Conservation (phyloP, 2,888 invertebrate genomes). For the Andrena hattorfiana region DNA sequence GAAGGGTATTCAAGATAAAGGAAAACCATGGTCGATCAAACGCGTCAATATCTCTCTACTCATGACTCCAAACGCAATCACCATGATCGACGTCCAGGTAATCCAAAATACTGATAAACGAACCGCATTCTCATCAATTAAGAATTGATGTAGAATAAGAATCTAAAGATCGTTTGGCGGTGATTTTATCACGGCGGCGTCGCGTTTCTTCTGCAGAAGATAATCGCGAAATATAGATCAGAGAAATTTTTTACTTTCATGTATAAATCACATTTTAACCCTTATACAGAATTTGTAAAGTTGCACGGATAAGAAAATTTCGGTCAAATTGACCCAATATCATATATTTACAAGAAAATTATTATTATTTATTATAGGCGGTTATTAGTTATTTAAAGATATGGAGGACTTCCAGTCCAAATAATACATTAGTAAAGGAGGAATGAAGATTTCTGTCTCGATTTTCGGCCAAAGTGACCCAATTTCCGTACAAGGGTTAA, state of each 20-base stretch:
- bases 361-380: too few species aligned
- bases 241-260: too few species aligned
- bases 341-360: too few species aligned
- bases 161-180: too few species aligned
- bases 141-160: background rate
- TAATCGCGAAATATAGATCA: background rate
- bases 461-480: background rate
- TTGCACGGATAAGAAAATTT: too few species aligned
- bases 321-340: too few species aligned
- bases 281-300: too few species aligned
- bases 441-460: too few species aligned
- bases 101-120: constrained; percentile 24
- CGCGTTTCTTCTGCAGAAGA: background rate
- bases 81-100: background rate
- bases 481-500: background rate
- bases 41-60: background rate
- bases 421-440: too few species aligned
- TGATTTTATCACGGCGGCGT: background rate
- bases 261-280: too few species aligned
- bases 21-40: background rate
- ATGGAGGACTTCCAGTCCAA: too few species aligned
- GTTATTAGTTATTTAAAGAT: too few species aligned
- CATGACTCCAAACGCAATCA: background rate
- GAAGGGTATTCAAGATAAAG: background rate
- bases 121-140: constrained; percentile 19